phyloP scores from a whole-genome alignment of 2,113 vertebrate genomes.

The Strix aluco region DNA sequence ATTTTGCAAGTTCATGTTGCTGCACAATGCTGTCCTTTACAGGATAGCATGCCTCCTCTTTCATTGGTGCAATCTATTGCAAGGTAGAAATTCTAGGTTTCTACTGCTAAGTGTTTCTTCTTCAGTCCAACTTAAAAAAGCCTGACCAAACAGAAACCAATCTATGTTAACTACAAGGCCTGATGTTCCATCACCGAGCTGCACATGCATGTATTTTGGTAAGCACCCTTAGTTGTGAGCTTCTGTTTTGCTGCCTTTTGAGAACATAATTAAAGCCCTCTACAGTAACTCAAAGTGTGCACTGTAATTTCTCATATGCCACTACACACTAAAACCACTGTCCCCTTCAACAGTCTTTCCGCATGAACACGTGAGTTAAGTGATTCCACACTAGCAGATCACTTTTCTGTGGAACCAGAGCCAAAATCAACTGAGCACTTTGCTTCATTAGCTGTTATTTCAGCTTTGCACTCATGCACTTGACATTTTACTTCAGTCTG shows the following conservation, averaged over 20 bases:
- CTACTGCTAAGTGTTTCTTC: background rate
- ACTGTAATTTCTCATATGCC: background rate
- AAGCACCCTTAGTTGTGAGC: background rate
- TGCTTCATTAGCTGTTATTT: background rate
- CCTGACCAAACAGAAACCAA: background rate
- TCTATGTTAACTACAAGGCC: background rate
- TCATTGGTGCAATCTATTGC: background rate
- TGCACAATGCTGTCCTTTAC: background rate
- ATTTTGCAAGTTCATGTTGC: background rate
- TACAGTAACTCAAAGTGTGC: background rate
- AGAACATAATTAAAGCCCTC: background rate
- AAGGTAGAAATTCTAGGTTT: background rate
- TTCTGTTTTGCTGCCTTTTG: background rate
- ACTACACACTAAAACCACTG: background rate
- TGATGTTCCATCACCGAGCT: background rate
- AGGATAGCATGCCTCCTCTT: background rate
- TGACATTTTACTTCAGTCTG: background rate
- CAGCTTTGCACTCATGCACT: background rate
- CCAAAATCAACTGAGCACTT: background rate
- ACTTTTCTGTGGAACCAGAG: background rate
- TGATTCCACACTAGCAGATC: background rate
- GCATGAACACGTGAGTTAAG: background rate
- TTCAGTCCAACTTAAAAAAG: background rate
- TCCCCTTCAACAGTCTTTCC: background rate
- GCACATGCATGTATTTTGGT: background rate